phyloP scores from a whole-genome alignment of 2,113 vertebrate genomes.

The Burhinus oedicnemus region DNA sequence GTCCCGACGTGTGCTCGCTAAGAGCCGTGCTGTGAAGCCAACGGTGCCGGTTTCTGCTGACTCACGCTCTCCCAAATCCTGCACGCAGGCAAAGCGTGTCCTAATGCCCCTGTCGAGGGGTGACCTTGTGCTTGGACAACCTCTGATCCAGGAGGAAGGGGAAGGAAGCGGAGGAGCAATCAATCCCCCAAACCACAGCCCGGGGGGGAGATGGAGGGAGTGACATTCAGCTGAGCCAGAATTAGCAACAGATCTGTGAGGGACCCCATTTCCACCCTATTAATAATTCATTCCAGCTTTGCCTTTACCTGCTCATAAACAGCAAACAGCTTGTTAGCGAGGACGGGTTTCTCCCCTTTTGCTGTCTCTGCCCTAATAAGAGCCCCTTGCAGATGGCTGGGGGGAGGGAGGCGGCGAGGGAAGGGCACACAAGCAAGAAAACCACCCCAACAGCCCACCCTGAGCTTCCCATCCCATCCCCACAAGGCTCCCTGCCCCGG shows the following conservation, averaged over 20 bases:
- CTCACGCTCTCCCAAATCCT: background rate
- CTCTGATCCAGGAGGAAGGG: background rate
- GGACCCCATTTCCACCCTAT: conserved; percentile 78
- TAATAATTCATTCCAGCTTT: conserved; percentile 83
- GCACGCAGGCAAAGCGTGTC: background rate
- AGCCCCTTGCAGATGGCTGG: background rate
- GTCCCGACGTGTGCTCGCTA: background rate
- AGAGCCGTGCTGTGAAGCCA: background rate
- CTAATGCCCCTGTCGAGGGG: background rate
- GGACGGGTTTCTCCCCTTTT: conserved; percentile 35
- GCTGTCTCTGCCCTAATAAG: conserved; percentile 24
- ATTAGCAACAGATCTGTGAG: conserved; percentile 71
- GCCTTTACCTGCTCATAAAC: conserved; percentile 82
- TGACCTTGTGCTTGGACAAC: conserved; percentile 66
- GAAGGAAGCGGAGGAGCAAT: conserved; percentile 35
- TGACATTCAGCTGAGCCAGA: conserved; percentile 54
- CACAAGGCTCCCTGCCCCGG: rapidly evolving
- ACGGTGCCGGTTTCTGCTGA: conserved; percentile 45
- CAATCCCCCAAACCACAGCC: conserved; percentile 50
- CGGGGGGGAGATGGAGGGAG: background rate
- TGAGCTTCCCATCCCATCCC: background rate
- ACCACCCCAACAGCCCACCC: background rate
- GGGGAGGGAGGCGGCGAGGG: background rate
- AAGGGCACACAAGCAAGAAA: background rate
- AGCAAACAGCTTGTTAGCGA: conserved; percentile 81